Evolutionary conservation across 2,888 invertebrate species (phyloP), one percentile per base, ranked within the genome.

Genomic region (Microctonus brassicae): DNA sequence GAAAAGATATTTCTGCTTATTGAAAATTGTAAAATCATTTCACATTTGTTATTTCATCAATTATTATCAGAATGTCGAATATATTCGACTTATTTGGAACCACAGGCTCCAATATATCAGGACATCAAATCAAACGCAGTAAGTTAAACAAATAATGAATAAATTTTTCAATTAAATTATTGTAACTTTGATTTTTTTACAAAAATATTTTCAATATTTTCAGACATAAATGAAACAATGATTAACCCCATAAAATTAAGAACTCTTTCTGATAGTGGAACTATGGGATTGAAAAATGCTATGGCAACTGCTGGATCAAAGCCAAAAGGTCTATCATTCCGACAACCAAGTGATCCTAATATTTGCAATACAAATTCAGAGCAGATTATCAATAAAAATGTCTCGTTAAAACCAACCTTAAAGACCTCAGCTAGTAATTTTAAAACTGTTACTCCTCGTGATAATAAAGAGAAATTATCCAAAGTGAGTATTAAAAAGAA

Each of bases 81-180:
- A 52, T 68, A 9, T 68, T 68, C 24, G 42, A 68, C 52, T 61
- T 68, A n/a, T 68, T 68, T 34, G 68, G 68, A 5, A 34, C 26
- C 1, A 36, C 61, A 24, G 22, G 47, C 17, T 9, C 47, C 36
- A 61, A 52, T 24, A 36, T 34, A 2, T 34, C 68, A n/a, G 33
- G 52, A 33, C 33, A 20, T 60, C 53, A 57, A 17, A 10, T 33
- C 13, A 60, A 53, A 52, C 33, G 20, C n/a, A n/a, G n/a, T n/a
- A n/a, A 22, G 68, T 61, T 68, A 9, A 60, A 39, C 47, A 26
- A 9, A 9, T 9, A 24, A 11, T 2, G n/a, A 1, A 11, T 53
- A 53, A 24, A 26, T 26, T 58, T 58, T 58, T 34, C 4, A 4
- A 29, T 20, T 42, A 36, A 63, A 47, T 63, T 34, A 22, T 61